Percentiles rank a stretch among this genome's conserved stretches.
These are phyloP conservation scores for Pantherophis alleghaniensis DNA, from an alignment of 2,797 vertebrate genomes.

Conservation along the genomic window DNA sequence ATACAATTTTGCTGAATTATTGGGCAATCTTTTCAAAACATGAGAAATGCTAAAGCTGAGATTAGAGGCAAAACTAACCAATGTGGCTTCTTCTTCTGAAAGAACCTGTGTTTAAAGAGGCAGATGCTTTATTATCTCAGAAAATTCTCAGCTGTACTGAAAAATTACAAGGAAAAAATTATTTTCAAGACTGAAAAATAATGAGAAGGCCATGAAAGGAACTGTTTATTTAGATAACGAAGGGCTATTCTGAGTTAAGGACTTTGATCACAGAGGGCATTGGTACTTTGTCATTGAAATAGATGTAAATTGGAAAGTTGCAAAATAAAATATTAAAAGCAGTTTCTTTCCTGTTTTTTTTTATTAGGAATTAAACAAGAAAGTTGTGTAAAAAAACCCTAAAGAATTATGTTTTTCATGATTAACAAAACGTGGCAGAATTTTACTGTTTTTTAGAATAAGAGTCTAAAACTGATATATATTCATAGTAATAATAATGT, in stretches of 20 bases:
- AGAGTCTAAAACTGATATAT: background rate
- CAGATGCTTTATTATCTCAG: conserved; percentile 26
- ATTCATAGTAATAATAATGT: conserved; percentile 4
- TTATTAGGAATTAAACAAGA: background rate
- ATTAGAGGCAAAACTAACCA: conserved; percentile 7
- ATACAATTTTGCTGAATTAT: conserved; percentile 37
- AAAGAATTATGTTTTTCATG: background rate
- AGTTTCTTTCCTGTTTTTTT: conserved; percentile 9
- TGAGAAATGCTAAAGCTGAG: conserved; percentile 7
- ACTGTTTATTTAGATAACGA: background rate
- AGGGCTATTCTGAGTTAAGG: background rate
- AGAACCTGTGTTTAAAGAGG: conserved; percentile 1
- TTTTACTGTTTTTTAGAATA: conserved; percentile 36
- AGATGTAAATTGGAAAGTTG: conserved; percentile 26
- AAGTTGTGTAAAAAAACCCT: conserved; percentile 18
- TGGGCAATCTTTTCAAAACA: conserved; percentile 22
- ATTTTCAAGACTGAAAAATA: conserved; percentile 1
- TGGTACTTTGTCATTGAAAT: conserved; percentile 9
- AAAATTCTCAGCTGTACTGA: background rate
- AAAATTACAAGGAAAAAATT: background rate
- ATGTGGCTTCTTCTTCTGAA: background rate
- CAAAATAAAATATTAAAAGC: conserved; percentile 25
- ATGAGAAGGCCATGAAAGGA: background rate
- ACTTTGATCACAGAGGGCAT: background rate
- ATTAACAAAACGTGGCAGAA: conserved; percentile 15